These are phyloP conservation scores for Ciconia boyciana DNA, from an alignment of 2,113 vertebrate genomes.

Conservation along the genomic window DNA sequence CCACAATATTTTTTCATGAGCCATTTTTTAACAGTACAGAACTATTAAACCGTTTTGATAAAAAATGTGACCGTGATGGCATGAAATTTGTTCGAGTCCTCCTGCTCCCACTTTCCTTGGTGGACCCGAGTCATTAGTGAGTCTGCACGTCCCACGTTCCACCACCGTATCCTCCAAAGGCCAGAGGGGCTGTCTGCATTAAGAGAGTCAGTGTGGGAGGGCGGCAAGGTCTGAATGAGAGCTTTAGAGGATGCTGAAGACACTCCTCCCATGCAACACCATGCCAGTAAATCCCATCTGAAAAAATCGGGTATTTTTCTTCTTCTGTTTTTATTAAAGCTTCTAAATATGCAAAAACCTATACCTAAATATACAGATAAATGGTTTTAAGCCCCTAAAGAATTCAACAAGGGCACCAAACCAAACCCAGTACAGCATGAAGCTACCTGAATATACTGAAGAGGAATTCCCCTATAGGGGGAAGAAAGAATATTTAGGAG, in stretches of 20 bases:
- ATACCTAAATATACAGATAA: background rate
- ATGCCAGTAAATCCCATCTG: background rate
- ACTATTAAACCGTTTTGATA: background rate
- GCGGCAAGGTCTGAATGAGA: background rate
- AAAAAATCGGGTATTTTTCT: background rate
- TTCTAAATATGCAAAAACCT: background rate
- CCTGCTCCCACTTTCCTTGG: background rate
- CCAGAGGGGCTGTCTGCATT: background rate
- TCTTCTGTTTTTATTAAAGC: background rate
- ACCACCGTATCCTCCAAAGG: background rate
- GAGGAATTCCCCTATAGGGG: background rate
- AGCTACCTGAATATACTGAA: background rate
- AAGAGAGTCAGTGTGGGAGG: background rate
- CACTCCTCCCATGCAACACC: background rate
- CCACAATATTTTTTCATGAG: background rate
- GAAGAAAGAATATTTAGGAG: background rate
- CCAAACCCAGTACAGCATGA: background rate
- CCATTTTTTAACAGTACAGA: background rate
- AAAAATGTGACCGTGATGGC: background rate
- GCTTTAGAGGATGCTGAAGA: background rate
- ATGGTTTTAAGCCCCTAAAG: background rate
- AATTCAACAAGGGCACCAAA: background rate
- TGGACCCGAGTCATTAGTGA: background rate
- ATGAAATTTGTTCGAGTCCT: background rate
- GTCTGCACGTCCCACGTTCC: fast-evolving